Conservation (phyloP, 2,797 vertebrate species). For the Helarctos malayanus region DNA sequence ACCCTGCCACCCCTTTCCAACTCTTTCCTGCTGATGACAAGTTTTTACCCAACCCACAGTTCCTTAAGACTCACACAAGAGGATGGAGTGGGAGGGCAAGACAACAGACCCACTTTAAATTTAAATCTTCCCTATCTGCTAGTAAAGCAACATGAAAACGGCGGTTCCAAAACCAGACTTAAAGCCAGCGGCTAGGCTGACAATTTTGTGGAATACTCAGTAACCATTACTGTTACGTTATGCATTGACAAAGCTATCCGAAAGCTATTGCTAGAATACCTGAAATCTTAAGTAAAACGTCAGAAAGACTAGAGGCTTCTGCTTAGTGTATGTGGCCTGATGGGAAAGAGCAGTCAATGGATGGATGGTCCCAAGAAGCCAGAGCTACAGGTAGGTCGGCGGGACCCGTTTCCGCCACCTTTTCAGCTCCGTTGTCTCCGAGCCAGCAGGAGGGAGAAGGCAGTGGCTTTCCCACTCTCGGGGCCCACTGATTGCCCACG, state of each 20-base stretch:
- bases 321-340: not conserved
- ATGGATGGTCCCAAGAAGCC: not conserved
- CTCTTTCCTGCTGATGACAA: not conserved
- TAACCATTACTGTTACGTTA: not conserved
- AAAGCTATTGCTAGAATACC: not conserved
- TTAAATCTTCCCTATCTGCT: not conserved
- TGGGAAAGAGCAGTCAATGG: not conserved
- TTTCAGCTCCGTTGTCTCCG: not conserved
- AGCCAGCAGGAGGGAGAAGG: not conserved
- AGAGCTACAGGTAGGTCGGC: accelerated
- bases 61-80: not conserved
- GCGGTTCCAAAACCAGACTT: not conserved
- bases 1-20: not conserved
- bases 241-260: not conserved
- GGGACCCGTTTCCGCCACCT: not conserved
- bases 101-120: not conserved
- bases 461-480: not conserved
- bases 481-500: not conserved
- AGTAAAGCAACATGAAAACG: not conserved
- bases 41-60: not conserved
- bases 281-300: not conserved
- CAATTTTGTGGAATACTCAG: not conserved
- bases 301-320: not conserved
- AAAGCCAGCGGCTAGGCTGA: not conserved
- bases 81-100: not conserved